These are phyloP conservation scores for Drosophila ohnishii DNA, from an alignment of 1,140 invertebrate genomes.

Conservation along the genomic window DNA sequence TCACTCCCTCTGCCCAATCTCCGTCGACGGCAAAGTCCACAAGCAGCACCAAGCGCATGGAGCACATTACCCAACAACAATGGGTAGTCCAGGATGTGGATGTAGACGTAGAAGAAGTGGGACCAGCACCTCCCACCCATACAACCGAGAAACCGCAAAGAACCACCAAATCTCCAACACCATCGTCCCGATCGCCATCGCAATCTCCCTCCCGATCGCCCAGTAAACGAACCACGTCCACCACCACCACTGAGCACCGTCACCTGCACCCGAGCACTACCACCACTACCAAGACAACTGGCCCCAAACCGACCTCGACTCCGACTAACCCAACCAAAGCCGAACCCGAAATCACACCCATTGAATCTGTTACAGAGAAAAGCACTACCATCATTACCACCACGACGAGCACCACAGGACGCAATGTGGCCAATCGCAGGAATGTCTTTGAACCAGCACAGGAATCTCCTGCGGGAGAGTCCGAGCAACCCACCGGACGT, in stretches of 20 bases:
- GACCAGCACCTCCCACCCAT: constrained; percentile 25
- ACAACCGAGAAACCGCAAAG: constrained; percentile 1
- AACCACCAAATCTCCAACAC: constrained; percentile 12
- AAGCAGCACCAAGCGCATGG: constrained; percentile 37
- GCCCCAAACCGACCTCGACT: constrained; percentile 26
- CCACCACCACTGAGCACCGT: constrained; percentile 63
- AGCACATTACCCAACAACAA: constrained; percentile 58
- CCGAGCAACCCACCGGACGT: constrained; percentile 24
- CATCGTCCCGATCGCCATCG: constrained; percentile 18
- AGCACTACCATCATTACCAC: constrained; percentile 1
- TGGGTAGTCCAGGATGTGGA: constrained; percentile 66
- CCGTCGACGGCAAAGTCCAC: constrained; percentile 7
- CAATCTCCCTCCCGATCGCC: constrained; percentile 44
- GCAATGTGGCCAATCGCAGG: constrained; percentile 66
- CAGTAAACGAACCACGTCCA: constrained; percentile 39
- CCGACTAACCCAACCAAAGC: constrained; percentile 29
- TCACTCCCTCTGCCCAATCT: constrained; percentile 9
- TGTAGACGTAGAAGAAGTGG: constrained; percentile 56
- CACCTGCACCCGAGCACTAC: constrained; percentile 52
- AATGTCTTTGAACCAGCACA: constrained; percentile 65
- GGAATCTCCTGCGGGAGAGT: constrained; percentile 1
- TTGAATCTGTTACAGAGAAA: constrained; percentile 74
- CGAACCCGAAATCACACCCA: constrained; percentile 59
- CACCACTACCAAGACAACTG: constrained; percentile 47
- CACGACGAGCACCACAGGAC: constrained; percentile 28